Evolutionary conservation across 2,797 vertebrate species (phyloP), one percentile per base, ranked within the genome.

Genomic region (Holocentrus rufus): DNA sequence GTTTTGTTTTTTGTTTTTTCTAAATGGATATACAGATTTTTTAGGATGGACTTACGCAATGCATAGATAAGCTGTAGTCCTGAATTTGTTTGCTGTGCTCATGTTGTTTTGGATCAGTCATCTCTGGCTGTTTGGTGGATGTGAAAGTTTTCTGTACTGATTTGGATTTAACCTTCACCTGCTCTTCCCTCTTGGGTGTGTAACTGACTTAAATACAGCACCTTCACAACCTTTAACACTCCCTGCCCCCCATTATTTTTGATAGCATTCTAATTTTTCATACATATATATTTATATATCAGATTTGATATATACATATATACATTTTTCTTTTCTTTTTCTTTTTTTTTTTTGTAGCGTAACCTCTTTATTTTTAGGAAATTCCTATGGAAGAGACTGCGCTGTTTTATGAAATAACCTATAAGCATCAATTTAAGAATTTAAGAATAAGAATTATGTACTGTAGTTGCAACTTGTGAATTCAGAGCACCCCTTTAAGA

Each of bases 401-500:
- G 80, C 72, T 87, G 79, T 85, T 89, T 88, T 86, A 83, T 72
- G 86, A 85, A 85, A 85, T 87, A 85, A 87, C 77, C 66, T 75
- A 42, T 69, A 88, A 81, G 74, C 36, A 80, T 76, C 79, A 65
- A 88, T 79, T 44, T 85, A 80, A 84, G 79, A n/a, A n/a, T n/a
- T n/a, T n/a, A n/a, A n/a, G n/a, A n/a, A n/a, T n/a, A 91, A 65
- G 80, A 91, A 87, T 89, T 85, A 76, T 86, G 81, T 84, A 82
- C 81, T 88, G 91, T 93, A 92, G 90, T 89, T 91, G 88, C 87
- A 90, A 88, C 80, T 85, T 93, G 90, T 93, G 81, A 93, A 92
- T 90, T 89, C 89, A 92, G 87, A 92, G 86, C 88, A 90, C 87
- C 88, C 90, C 85, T 90, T 92, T 87, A 90, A 90, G 85, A 90